Evolutionary conservation across 35 echinoderm and acorn worm genomes (phyloP), one percentile per base, ranked within the genome.

Genomic region (Chiridota heheva): DNA sequence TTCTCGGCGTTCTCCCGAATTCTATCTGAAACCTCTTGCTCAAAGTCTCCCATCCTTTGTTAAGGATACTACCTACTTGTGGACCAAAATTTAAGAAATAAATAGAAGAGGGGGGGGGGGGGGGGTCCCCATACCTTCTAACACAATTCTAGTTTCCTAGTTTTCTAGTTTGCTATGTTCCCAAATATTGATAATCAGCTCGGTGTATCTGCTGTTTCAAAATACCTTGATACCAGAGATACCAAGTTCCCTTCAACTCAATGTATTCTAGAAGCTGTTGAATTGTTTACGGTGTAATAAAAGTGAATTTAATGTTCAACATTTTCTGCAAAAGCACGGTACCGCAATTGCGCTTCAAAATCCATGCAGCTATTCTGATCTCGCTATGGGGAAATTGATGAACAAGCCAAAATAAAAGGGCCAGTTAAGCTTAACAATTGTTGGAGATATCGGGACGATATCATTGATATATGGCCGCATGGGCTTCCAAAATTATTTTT

Each of bases 21-120:
- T 40, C 30, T 4, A 70, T 70, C 37, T 2, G 7, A 70, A 70
- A 42, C 5, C 25, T 27, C 25, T 70, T 12, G 67, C 5, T 40
- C 69, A 72, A 26, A 72, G 26, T 20, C 43, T 42, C 42, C 69
- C 69, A 28, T 42, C 69, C 1, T 72, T 43, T 72, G 35, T 72
- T 10, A 72, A 72, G 47, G 69, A 43, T 24, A 72, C 69, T 44
- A 72, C 69, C 24, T 0, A 44, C 43, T 47, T 72, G 8, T 33
- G 42, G 4, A 72, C 8, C 35, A 72, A 72, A 44, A 72, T 43
- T 72, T 20, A 47, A 44, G 37, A 43, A 47, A 42, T 72, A 1
- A 72, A 72, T 26, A 43, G 29, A 18, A 0, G 10, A 18, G n/a
- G n/a, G n/a, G n/a, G n/a, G n/a, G n/a, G n/a, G n/a, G n/a, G n/a